These are phyloP conservation scores for Trichechus manatus DNA, from an alignment of 2,113 vertebrate species.

Conservation along the genomic window DNA sequence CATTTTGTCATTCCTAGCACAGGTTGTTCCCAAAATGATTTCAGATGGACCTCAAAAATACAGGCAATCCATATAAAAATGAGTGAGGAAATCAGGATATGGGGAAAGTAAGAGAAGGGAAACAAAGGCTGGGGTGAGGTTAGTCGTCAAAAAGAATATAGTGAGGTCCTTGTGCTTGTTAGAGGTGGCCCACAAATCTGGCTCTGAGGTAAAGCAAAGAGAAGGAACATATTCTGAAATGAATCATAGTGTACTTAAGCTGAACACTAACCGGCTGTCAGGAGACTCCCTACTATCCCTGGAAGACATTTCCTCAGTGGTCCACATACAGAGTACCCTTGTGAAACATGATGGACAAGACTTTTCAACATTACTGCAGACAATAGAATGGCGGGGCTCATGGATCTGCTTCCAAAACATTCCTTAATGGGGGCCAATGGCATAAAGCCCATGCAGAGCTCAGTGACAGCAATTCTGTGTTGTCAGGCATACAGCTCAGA, in stretches of 20 bases:
- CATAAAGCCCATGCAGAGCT: background rate
- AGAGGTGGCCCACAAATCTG: background rate
- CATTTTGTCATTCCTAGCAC: background rate
- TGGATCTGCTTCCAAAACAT: background rate
- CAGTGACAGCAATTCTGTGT: slow-evolving; percentile 42
- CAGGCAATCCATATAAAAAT: background rate
- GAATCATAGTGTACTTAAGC: background rate
- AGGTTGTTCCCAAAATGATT: background rate
- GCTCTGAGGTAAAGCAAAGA: background rate
- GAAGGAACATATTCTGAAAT: background rate
- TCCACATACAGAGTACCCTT: background rate
- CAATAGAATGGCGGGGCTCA: background rate
- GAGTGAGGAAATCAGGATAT: background rate
- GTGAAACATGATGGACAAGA: background rate
- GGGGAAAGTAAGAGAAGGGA: background rate
- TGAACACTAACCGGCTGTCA: background rate
- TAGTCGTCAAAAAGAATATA: background rate
- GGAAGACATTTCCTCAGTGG: background rate
- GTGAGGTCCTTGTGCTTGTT: background rate
- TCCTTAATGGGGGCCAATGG: background rate
- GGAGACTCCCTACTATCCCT: background rate
- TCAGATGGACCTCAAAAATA: background rate
- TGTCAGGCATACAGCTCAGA: slow-evolving; percentile 39
- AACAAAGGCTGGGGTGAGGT: background rate
- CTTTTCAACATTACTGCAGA: background rate